These are phyloP conservation scores for Triplophysa siluroides DNA, from an alignment of 2,113 vertebrate genomes.

Conservation along the genomic window DNA sequence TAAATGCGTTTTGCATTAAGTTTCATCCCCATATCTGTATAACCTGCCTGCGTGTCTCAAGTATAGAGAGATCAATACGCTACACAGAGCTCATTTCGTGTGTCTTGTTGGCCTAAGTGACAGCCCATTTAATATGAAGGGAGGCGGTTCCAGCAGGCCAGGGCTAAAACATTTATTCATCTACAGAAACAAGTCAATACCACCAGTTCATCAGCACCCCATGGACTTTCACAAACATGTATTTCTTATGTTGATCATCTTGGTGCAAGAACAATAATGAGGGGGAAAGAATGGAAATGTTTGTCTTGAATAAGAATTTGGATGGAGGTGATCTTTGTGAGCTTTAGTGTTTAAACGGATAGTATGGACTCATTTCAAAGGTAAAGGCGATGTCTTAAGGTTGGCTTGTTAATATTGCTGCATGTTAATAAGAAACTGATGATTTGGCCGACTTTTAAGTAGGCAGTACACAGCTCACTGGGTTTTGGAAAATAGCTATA, in stretches of 20 bases:
- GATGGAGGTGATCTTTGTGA: too few species aligned
- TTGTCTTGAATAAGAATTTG: too few species aligned
- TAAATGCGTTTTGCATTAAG: conserved; percentile 59
- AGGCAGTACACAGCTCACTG: too few species aligned
- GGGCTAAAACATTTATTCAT: conserved; percentile 70
- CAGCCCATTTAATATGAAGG: conserved; percentile 67
- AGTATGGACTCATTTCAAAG: too few species aligned
- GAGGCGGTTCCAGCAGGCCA: conserved; percentile 59
- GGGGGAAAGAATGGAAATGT: not conserved
- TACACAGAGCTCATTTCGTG: conserved; percentile 65
- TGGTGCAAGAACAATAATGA: not conserved
- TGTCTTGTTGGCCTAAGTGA: conserved; percentile 68
- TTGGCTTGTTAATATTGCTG: too few species aligned
- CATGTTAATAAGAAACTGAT: too few species aligned
- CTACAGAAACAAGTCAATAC: conserved; percentile 67
- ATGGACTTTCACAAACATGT: conserved; percentile 38
- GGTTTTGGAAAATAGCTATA: not conserved
- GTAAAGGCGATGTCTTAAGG: too few species aligned
- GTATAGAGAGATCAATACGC: conserved; percentile 68
- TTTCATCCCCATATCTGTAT: conserved; percentile 52
- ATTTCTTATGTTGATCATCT: conserved; percentile 48
- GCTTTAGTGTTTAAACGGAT: too few species aligned
- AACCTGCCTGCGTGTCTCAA: conserved; percentile 58
- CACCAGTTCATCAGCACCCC: conserved; percentile 53
- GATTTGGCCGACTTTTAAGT: too few species aligned